Evolutionary conservation across 92 coral and sea anemone species (phyloP).

Genomic region (Diadumene lineata): DNA sequence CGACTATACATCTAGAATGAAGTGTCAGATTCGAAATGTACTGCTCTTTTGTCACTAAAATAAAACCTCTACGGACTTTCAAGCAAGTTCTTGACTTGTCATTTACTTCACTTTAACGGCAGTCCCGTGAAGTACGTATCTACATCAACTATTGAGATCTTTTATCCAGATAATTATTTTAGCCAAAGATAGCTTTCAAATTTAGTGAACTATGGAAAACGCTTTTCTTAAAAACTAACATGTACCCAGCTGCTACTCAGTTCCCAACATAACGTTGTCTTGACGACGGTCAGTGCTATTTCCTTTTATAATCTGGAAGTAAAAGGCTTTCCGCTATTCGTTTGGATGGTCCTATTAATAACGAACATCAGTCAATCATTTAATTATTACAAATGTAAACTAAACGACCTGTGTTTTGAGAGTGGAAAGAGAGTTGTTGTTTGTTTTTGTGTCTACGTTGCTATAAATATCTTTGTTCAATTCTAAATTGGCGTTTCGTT

Average conservation of each 20-base stretch:
- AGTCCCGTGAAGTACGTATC: too few species aligned
- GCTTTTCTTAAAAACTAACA: constrained; percentile 33
- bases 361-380: neutral
- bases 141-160: neutral
- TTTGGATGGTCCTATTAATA: neutral
- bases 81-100: too few species aligned
- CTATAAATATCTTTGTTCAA: too few species aligned
- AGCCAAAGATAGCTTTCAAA: neutral
- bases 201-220: constrained; percentile 5
- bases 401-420: neutral
- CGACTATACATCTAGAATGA: constrained; percentile 22
- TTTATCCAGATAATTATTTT: neutral
- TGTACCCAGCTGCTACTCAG: constrained; percentile 30
- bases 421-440: neutral
- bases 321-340: neutral
- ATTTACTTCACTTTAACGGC: too few species aligned
- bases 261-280: constrained; percentile 3
- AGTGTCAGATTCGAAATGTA: neutral
- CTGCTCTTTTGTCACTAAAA: neutral
- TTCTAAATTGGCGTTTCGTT: too few species aligned
- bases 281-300: constrained; percentile 15
- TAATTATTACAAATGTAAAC: neutral
- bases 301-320: neutral
- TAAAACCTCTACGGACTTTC: too few species aligned
- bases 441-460: neutral